Evolutionary conservation across 2,888 invertebrate species (phyloP), one percentile per base, ranked within the genome.

Genomic region (Monopis laevigella): DNA sequence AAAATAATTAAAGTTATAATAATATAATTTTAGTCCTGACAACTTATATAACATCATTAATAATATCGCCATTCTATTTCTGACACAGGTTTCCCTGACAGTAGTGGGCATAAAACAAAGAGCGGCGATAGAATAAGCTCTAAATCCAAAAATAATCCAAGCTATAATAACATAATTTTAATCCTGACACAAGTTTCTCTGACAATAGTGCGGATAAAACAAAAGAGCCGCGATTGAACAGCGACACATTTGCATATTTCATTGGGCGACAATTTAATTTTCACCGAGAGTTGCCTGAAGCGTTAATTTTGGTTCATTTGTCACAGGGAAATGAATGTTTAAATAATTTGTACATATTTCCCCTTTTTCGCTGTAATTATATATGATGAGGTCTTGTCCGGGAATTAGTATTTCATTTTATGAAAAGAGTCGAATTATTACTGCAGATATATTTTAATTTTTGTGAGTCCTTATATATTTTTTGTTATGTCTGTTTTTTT

Each of bases 161-260:
- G 10, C 10, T 24, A 24, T 24, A 24, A 24, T 10, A 24, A 24
- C 24, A 24, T n/a, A n/a, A n/a, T n/a, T n/a, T n/a, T n/a, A n/a
- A 7, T 21, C 8, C 8, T 21, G 8, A 21, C 24, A 21, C 24
- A 21, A 11, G n/a, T 29, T 29, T 29, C n/a, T n/a, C 5, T 11
- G n/a, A 36, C 36, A 36, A 36, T 19, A 7, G 36, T 32, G 11
- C 19, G 36, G 11, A n/a, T 27, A 19, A 40, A 40, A 40, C 40
- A 40, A 40, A 21, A 17, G 40, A n/a, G n/a, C 27, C 19, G 39
- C n/a, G 40, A 40, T 40, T 40, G 40, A 40, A 40, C 40, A 40
- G 18, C 47, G 50, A 49, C 56, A 52, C 51, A 56, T 62, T 64
- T 66, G 59, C 65, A 67, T 64, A 64, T 69, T 68, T 67, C 62